phyloP scores from a whole-genome alignment of 2,888 invertebrate species.

The Cyaniris semiargus region DNA sequence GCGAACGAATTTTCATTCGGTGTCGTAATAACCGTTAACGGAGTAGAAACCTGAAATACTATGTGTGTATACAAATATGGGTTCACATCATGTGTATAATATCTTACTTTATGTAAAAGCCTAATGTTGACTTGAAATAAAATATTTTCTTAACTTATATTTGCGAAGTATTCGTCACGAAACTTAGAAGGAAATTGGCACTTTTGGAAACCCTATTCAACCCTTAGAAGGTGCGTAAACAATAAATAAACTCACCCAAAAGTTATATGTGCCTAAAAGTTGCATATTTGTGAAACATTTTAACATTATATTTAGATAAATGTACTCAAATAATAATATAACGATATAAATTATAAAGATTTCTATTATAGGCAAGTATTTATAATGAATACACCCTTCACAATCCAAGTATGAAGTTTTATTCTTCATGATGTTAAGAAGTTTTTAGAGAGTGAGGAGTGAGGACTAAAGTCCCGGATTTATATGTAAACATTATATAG shows the following conservation, averaged over 20 bases:
- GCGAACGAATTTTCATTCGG: neutral
- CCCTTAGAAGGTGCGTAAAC: conserved; percentile 14
- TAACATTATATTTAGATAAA: neutral
- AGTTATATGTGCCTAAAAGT: neutral
- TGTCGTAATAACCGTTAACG: neutral
- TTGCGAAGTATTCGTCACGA: conserved; percentile 20
- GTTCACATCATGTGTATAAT: neutral
- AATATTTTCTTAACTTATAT: neutral
- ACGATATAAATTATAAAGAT: neutral
- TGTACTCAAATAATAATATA: neutral
- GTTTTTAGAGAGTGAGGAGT: no score
- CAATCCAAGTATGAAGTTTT: no score
- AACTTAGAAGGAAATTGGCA: conserved; percentile 25
- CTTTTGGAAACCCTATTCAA: conserved; percentile 19
- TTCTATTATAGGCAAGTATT: no score
- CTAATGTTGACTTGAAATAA: neutral
- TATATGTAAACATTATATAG: no score
- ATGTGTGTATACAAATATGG: neutral
- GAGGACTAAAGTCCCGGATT: no score
- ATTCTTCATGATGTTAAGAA: no score
- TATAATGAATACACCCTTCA: neutral
- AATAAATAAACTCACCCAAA: conserved; percentile 22
- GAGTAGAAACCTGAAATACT: neutral
- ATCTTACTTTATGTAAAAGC: conserved; percentile 4
- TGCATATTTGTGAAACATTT: neutral